phyloP scores from a whole-genome alignment of 2,113 vertebrate genomes.

The Chamaetylas fuelleborni region DNA sequence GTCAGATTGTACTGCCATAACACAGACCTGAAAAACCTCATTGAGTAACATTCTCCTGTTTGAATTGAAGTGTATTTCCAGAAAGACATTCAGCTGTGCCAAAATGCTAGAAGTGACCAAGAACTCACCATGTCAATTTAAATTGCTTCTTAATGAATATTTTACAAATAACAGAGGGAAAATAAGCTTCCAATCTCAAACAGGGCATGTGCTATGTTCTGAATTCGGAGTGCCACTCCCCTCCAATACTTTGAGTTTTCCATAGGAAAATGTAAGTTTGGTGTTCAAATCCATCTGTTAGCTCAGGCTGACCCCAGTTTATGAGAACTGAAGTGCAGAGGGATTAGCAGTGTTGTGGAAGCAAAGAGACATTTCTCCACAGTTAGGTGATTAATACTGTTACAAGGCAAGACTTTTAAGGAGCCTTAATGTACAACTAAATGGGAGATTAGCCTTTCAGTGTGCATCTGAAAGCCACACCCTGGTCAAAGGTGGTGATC shows the following conservation, averaged over 20 bases:
- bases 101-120: not conserved
- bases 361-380: not conserved
- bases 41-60: slow-evolving; percentile 13
- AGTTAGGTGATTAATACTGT: not conserved
- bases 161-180: not conserved
- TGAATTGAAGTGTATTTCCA: not conserved
- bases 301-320: not conserved
- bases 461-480: slow-evolving; percentile 30
- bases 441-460: not conserved
- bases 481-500: slow-evolving; percentile 30
- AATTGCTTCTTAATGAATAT: not conserved
- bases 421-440: not conserved
- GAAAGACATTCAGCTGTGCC: not conserved
- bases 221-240: not conserved
- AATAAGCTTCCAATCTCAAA: not conserved
- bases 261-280: not conserved
- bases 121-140: not conserved
- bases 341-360: not conserved
- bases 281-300: not conserved
- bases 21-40: slow-evolving; percentile 27
- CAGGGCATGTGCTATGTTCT: not conserved
- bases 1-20: not conserved
- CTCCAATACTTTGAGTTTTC: not conserved
- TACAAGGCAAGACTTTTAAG: slow-evolving; percentile 10
- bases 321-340: not conserved